Base-by-base conservation (phyloP, 1,140 invertebrate genomes). In the Aphelenchoides fujianensis region DNA sequence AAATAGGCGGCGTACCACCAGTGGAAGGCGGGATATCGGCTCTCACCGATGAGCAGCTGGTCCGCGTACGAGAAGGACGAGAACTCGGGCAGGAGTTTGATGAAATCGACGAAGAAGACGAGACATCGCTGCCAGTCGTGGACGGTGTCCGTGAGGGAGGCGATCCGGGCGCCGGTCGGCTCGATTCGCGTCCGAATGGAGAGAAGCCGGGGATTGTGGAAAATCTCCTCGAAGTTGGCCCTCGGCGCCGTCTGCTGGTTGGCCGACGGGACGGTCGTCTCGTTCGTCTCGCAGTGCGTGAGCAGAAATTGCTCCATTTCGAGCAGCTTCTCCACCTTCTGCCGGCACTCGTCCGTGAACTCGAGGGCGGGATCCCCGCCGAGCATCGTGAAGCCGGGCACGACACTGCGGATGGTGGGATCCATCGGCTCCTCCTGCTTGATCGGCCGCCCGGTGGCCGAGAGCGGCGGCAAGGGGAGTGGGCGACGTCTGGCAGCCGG, bases 81-180 rank as follows among this genome's bases (percentile, higher is more conserved):
- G 53, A 82, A 80, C 30, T 82, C 79, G 19, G 79, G 79, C 32
- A 80, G 30, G 28, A 69, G 36, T 53, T 70, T 69, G 9, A 80
- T 32, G 37, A 77, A 71, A 71, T 80, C 79, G 1, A 77, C 54
- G 28, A 72, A 82, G 19, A 79, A 66, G 23, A 80, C 80, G 19
- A 80, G 74, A 34, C 72, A 72, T 19, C 79, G 57, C 27, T 69
- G 32, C 69, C 82, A 80, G 67, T 82, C 80, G 27, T 79, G 63
- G 3, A 69, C 36, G 19, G 74, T 70, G n/a, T 79, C 78, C n/a
- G 37, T 35, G 16, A 81, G 19, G 2, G 41, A 37, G 1, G 79
- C 74, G 31, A 80, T 53, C 32, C 67, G 28, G 23, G 36, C 23
- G n/a, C 70, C 78, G 1, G 73, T 78, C 31, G 78, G 79, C 3